Evolutionary conservation across 2,113 vertebrate species (phyloP), one percentile per base, ranked within the genome.

Genomic region (Tichodroma muraria): DNA sequence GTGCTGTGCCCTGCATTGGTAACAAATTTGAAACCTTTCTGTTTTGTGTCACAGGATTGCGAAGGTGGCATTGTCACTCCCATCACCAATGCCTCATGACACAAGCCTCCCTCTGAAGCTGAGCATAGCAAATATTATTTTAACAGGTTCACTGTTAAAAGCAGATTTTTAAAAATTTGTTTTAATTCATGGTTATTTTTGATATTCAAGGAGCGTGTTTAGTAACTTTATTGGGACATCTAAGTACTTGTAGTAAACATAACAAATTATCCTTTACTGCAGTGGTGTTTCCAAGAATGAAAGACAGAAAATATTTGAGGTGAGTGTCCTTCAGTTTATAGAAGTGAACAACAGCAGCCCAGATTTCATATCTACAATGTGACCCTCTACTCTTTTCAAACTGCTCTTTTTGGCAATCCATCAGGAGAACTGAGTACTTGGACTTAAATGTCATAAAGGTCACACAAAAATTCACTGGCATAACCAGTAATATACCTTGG

Each of bases 61-160:
- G 15, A 23, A 56, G n/a, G 2, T 23, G 25, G 27, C 28, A 9
- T 6, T 50, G 38, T 22, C 38, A 4, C 23, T 3, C 24, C 9
- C 1, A 1, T 52, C 31, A 27, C 38, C 45, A 12, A 0, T 10
- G 37, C 31, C 49, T 28, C 75, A 0, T 33, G 30, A 10, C 33
- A 7, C 9, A 16, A 66, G 5, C 18, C 19, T 38, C n/a, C 49
- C 45, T 11, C 57, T 64, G 35, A 40, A 47, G 17, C 49, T 24
- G 5, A 53, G 37, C 33, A 6, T 5, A 15, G 38, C 18, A 33
- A 19, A 14, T 71, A 3, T 23, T 38, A 53, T 9, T 20, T n/a
- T n/a, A n/a, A n/a, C 37, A 30, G 25, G 8, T 15, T 68, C 31
- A 20, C 25, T 68, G n/a, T 10, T 71, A 15, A 68, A 79, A 64